Base-by-base conservation (phyloP, 2,113 vertebrate species). In the Vulpes lagopus region DNA sequence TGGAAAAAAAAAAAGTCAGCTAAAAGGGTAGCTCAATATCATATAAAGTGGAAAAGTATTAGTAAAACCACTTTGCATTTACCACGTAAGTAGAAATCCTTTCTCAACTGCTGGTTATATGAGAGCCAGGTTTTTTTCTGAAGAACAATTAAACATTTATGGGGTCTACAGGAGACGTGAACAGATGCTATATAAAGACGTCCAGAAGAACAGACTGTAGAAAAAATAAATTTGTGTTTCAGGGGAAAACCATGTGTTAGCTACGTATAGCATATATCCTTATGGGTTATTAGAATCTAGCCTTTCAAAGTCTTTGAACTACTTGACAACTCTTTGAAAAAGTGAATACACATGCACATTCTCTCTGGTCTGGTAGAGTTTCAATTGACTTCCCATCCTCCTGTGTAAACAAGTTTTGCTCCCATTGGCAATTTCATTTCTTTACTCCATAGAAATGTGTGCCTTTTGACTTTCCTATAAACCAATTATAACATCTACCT, bases 121-220 rank as follows among this genome's bases (percentile, higher is more conserved):
- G 64, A 78, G 25, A 95, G 10, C 30, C 38, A 67, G 17, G 11
- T 80, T 96, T 93, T 89, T 89, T 84, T 81, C 78, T 91, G 85
- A 92, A 55, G 76, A 94, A 57, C 19, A 74, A 67, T 95, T 90
- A 93, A 93, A 95, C 38, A 67, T 65, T 94, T 69, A 83, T 27
- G 25, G 85, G 35, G 49, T 79, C 89, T 73, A 43, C 22, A 43
- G 20, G n/a, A 97, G 60, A 38, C 67, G 79, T 27, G 60, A 89
- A 92, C 35, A 93, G 60, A 89, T 89, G 59, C 55, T 73, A 22
- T 43, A 69, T 57, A 69, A 91, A 88, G 74, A 95, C 30, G 20
- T 89, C 7, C 0, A 82, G 23, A 57, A 82, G 53, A 95, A 91
- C 7, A 94, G 62, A 85, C 32, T 11, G 5, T 23, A 78, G 94